Base-by-base conservation (phyloP, 2,888 invertebrate genomes). In the Nomada flava region DNA sequence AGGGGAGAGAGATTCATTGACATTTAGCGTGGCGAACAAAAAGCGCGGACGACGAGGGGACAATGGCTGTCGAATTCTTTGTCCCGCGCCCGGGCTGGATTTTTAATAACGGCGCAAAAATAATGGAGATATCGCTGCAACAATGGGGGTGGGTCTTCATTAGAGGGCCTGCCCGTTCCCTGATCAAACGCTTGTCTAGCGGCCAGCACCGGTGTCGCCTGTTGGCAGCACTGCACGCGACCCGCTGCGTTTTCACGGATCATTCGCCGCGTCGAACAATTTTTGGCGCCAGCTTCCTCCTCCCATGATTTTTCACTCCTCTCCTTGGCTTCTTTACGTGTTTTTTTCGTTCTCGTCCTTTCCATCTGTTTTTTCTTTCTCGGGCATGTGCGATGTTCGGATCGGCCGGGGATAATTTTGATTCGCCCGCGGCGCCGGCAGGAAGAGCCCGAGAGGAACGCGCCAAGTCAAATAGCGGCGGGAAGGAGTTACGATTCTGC, bases 101-200 rank as follows among this genome's bases (percentile, higher is more conserved):
- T 93, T 93, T 93, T 93, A 93, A 93, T 93, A 93, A 93, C 92
- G 92, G 90, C 89, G 91, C 90, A 92, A 92, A 93, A 93, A 92
- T 92, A 92, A 92, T 92, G 92, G 91, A 92, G 92, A 93, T 89
- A 92, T 15, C 47, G 47, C 57, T 13, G 89, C 88, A 90, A 91
- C 91, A 91, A 92, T 91, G 87, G 91, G 82, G 83, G 77, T 77
- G 87, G 84, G 89, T 89, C 92, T 92, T 92, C 92, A 92, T 92
- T 91, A 92, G 91, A 90, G 88, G 52, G 69, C 73, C 79, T 72
- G 42, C 60, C 20, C 75, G 86, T 78, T 62, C 81, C 71, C 73
- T 88, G 89, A 88, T 88, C 88, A 88, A 88, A 88, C 84, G 82
- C 87, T 89, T 79, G 86, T 89, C 87, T 87, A 89, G 83, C 82